Base-by-base conservation (phyloP, 2,888 invertebrate species). In the Scelioninae gen. 2 region DNA sequence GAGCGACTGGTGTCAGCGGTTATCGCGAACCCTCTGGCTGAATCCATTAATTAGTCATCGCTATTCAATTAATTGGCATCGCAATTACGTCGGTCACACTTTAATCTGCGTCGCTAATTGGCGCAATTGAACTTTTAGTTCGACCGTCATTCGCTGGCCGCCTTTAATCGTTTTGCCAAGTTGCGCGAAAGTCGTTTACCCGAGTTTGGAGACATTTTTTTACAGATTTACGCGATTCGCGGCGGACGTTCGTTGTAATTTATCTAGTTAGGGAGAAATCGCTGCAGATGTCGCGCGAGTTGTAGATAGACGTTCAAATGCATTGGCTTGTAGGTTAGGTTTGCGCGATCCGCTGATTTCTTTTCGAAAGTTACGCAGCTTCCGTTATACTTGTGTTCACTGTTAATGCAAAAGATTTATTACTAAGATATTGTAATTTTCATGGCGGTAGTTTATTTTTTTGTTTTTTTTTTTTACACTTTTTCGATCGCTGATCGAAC, bases 11-110 rank as follows among this genome's bases (percentile, higher is more conserved):
- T 22, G 22, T 22, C 52, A 10, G n/a, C 41, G 2, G 22, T 41
- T 16, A 39, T 7, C n/a, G n/a, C n/a, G n/a, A n/a, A n/a, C n/a
- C n/a, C n/a, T n/a, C n/a, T n/a, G n/a, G n/a, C n/a, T n/a, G n/a
- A n/a, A n/a, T 43, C 9, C 43, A 37, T 53, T 53, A 53, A 53
- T 43, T 57, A 31, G 13, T 37, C 35, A 55, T 55, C 15, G 28
- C 6, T 16, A 18, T 55, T 41, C 52, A 52, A 52, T 52, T 52
- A 52, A 52, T 37, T 37, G 22, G 11, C 10, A 11, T 18, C 9
- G 25, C 5, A 37, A 37, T 52, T 52, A 19, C 13, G 28, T 15
- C 18, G 45, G 25, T 11, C 45, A 25, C 22, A 15, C 48, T 50
- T 10, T 33, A 50, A 50, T 50, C 50, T 18, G 11, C 19, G 10